Evolutionary conservation across 2,797 vertebrate genomes (phyloP), one percentile per base, ranked within the genome.

Genomic region (Silurus aristotelis): DNA sequence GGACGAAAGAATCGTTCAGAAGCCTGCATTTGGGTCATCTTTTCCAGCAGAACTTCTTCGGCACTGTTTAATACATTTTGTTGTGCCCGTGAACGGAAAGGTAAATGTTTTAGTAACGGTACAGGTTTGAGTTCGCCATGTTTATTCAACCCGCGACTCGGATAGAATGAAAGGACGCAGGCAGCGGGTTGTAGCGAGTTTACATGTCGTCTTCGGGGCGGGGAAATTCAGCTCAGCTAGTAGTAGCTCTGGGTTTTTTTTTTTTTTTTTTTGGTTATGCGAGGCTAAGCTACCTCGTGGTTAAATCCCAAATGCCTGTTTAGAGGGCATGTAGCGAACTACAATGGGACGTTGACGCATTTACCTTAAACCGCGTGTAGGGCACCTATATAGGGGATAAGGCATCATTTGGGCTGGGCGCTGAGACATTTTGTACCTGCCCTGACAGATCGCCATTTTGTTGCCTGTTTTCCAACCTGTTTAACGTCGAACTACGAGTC

Each of bases 31-130:
- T 55, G 68, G 38, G 68, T 77, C 89, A 75, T 63, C 89, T 85
- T 87, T 85, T 86, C 87, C 89, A 79, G 55, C 83, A 88, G 91
- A 87, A 82, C 83, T 85, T 79, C 73, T 66, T 66, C 73, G 84
- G 83, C 87, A 85, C 89, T 84, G 86, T 88, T 90, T 70, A 87
- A 90, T 89, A 88, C 86, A 87, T 75, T 88, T 87, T 91, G 88
- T 90, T 88, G 90, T 91, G 87, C 87, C 90, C 83, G 88, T 91
- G 86, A 88, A 88, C 90, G 87, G 88, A 91, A 90, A 92, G 91
- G 90, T 92, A 92, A 92, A 6, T 86, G 86, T 87, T 80, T 90
- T 73, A 84, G 87, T 88, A 61, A 63, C 81, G 71, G 60, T 83
- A 83, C 81, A 85, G 60, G 8, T 72, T 83, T 80, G 64, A 84